Evolutionary conservation across 2,113 vertebrate species (phyloP).

Genomic region (Pavo muticus): DNA sequence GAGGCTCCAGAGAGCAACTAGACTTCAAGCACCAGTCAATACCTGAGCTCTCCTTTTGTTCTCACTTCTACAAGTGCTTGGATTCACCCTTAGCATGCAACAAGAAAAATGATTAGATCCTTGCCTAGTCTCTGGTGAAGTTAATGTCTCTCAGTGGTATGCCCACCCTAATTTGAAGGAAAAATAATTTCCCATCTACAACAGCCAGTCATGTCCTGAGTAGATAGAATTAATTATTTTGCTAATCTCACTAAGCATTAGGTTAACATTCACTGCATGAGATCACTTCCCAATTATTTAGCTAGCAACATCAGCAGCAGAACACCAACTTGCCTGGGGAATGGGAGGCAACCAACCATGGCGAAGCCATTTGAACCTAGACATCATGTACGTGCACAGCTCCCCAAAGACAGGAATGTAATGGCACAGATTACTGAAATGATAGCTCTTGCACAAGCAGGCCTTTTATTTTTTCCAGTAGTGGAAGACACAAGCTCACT

Average conservation of each 20-base stretch:
- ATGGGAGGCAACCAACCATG: not conserved
- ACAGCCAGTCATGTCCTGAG: not conserved
- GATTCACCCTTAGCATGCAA: not conserved
- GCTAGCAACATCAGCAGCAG: not conserved
- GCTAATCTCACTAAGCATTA: not conserved
- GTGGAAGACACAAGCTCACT: not conserved
- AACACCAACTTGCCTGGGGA: not conserved
- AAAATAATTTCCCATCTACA: not conserved
- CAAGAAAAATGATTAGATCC: not conserved
- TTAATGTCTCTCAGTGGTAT: not conserved
- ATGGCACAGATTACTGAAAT: not conserved
- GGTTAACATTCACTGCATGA: not conserved
- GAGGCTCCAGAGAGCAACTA: not conserved
- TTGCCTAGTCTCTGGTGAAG: not conserved
- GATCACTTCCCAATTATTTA: not conserved
- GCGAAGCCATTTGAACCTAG: not conserved
- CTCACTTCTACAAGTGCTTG: not conserved
- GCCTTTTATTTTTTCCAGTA: not conserved
- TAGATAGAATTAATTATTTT: conserved; percentile 5
- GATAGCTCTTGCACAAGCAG: not conserved
- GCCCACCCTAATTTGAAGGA: not conserved
- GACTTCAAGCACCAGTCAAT: not conserved
- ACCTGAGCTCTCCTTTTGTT: not conserved
- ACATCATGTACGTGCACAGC: not conserved
- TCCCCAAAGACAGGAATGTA: not conserved